Conservation (phyloP, 2,113 vertebrate genomes). For the Oryzias woworae region DNA sequence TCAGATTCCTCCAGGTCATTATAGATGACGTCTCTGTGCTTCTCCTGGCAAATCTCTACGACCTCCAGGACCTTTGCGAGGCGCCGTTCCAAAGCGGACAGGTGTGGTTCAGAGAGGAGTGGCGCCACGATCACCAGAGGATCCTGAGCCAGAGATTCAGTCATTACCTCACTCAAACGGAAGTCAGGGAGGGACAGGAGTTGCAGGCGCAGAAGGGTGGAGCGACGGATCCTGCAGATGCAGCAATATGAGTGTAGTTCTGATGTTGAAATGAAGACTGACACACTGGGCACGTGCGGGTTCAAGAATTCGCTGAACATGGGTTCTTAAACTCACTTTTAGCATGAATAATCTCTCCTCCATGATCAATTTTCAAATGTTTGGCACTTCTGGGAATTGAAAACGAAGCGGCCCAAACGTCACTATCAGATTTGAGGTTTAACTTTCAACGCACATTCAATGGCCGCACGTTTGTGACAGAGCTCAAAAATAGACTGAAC, state of each 20-base stretch:
- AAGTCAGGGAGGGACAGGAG: constrained; percentile 81
- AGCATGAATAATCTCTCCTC: too few species aligned
- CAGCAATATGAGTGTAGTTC: background rate
- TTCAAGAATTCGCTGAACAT: too few species aligned
- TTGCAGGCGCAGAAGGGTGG: constrained; percentile 83
- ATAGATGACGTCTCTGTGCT: constrained; percentile 48
- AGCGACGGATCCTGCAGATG: constrained; percentile 83
- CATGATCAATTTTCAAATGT: too few species aligned
- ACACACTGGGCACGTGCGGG: too few species aligned
- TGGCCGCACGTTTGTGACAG: too few species aligned
- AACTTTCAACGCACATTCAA: too few species aligned
- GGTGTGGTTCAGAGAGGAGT: constrained; percentile 84
- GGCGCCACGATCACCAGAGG: constrained; percentile 84
- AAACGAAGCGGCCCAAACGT: too few species aligned
- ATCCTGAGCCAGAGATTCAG: constrained; percentile 85
- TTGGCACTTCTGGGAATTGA: too few species aligned
- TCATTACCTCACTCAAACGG: constrained; percentile 86
- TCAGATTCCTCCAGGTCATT: constrained; percentile 46
- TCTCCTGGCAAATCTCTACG: constrained; percentile 64
- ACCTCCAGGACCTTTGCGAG: constrained; percentile 78
- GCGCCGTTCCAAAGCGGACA: constrained; percentile 89
- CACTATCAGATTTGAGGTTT: too few species aligned
- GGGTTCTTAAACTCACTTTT: too few species aligned
- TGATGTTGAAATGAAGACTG: background rate
- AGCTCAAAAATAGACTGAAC: too few species aligned